A percentile compares a stretch with the other conserved stretches of the same genome.
These are phyloP conservation scores for Flabesymbios commensalis DNA, from an alignment of 2,888 invertebrate species.

Conservation along the genomic window DNA sequence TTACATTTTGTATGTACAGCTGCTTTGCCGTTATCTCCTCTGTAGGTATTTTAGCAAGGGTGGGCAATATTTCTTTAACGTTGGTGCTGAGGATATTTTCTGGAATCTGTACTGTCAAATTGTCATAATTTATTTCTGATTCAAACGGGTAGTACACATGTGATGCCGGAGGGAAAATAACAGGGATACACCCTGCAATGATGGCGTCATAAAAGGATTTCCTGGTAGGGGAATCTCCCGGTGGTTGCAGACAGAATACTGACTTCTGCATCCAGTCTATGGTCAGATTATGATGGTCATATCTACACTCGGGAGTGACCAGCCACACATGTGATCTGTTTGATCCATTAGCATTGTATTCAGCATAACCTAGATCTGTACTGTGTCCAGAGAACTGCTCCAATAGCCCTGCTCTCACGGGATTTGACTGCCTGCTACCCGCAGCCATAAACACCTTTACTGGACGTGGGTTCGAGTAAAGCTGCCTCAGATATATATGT, in stretches of 20 bases:
- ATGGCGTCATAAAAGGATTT: slow-evolving; percentile 50
- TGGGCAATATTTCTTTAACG: no score
- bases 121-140: no score
- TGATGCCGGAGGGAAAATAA: slow-evolving; percentile 36
- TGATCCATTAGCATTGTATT: neutral
- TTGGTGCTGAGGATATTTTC: no score
- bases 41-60: no score
- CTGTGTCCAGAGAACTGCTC: slow-evolving; percentile 37
- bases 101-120: no score
- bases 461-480: slow-evolving; percentile 23
- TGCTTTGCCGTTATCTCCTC: no score
- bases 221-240: slow-evolving; percentile 50
- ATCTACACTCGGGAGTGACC: slow-evolving; percentile 27
- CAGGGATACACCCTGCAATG: slow-evolving; percentile 49
- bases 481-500: neutral
- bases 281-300: slow-evolving; percentile 31
- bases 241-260: slow-evolving; percentile 49
- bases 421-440: slow-evolving; percentile 37
- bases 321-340: slow-evolving; percentile 10
- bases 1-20: no score
- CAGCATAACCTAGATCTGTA: neutral
- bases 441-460: slow-evolving; percentile 43
- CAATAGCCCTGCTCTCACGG: slow-evolving; percentile 37
- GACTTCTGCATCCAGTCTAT: slow-evolving; percentile 46
- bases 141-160: no score